Evolutionary conservation across 2,113 vertebrate species (phyloP), one percentile per base, ranked within the genome.

Genomic region (Salvelinus fontinalis): DNA sequence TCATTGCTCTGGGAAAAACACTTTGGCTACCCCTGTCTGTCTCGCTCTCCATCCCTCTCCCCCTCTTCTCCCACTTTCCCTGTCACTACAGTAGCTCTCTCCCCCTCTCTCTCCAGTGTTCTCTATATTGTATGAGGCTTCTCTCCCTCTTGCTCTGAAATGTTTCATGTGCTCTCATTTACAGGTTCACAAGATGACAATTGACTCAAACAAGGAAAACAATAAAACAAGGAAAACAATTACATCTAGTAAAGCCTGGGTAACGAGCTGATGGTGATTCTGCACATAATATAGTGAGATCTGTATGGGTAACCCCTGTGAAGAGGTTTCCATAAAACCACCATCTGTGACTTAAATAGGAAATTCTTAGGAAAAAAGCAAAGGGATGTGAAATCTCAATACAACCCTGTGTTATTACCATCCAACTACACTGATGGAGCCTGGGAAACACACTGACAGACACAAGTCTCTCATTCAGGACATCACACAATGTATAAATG

Each of bases 141-240:
- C 51, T 54, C 51, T 54, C 16, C 5, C 51, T 54, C 49, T 54
- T 18, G 49, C 14, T 54, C 51, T 54, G 51, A 18, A 14, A 54
- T 54, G 12, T 26, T 64, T 64, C 20, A 64, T 64, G 9, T 22
- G 20, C 60, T 64, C 22, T 22, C 6, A 85, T 87, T 83, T 85
- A 69, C 84, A 86, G 83, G 82, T 91, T 88, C 78, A 88, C 75
- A 65, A 77, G 72, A 71, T 65, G 16, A 54, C 84, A 85, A 87
- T 80, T 80, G 79, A 85, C 75, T 79, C 70, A 49, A 82, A 83
- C 78, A 85, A 81, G 84, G 85, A 90, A 87, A 70, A 82, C 75
- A 81, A 85, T 83, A 81, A 86, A 13, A 14, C 1, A 13, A 11
- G 12, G 3, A 51, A 84, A 84, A 81, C 67, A 62, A 67, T 44